Base-by-base conservation (phyloP, 64 coral and sea anemone species). In the Actinia tenebrosa region DNA sequence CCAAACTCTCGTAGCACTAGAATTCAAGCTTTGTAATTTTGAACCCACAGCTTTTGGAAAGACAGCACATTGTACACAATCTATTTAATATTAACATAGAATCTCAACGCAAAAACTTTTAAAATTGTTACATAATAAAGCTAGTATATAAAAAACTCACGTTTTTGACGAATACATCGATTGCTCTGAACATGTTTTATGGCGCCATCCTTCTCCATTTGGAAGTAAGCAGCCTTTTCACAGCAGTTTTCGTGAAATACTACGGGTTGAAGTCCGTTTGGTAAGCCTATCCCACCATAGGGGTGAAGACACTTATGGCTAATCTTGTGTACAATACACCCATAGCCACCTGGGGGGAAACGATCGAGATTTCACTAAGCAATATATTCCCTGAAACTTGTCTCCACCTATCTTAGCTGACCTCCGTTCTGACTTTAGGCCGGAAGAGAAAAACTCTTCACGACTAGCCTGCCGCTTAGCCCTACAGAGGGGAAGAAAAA, bases 261-360 rank as follows among this genome's bases (percentile, higher is more conserved):
- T 13, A 85, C 83, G 5, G 83, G 83, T 26, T 85, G 83, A 7
- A 85, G 83, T 59, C 83, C 83, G 55, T 60, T 85, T 15, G 83
- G 52, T 54, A 85, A 62, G 15, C 83, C 83, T 44, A 58, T 37
- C 19, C 83, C 83, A 0, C 83, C 83, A 43, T 85, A 64, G 56
- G 83, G 83, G 25, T 85, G 83, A 37, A 85, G 54, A 30, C 83
- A 85, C 53, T 61, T 85, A 1, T 16, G 16, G 18, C 25, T 30
- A 14, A 85, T 2, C 16, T 63, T 85, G 22, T 85, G 83, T 5
- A 59, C 8, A 3, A 85, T 85, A 63, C 83, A 85, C 0, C 83
- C 83, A 45, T 85, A 85, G 23, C 54, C 83, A 85, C 83, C 83
- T 85, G 30, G 8, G 10, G 53, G 16, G 17, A 42, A 23, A 14